Percentiles rank a stretch among this genome's conserved stretches.
Conservation (phyloP, 1,140 invertebrate genomes). For the Radopholus similis region DNA sequence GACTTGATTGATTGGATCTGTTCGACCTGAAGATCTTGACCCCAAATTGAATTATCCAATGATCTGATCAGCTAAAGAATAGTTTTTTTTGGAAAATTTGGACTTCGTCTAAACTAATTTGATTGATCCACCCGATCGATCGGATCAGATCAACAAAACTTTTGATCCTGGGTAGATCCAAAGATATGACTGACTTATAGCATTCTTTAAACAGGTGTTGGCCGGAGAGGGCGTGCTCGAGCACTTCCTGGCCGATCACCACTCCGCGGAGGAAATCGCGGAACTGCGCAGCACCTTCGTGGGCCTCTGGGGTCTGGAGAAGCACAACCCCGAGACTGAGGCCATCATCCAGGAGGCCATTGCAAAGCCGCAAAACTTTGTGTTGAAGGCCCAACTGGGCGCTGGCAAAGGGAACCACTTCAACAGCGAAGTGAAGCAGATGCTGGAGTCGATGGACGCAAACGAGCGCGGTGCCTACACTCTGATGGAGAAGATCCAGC, state of each 20-base stretch:
- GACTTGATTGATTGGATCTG: too few species aligned
- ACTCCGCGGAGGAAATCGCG: not conserved
- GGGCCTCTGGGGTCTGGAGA: conserved; percentile 9
- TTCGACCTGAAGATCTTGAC: too few species aligned
- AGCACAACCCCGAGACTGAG: not conserved
- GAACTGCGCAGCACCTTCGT: conserved; percentile 4
- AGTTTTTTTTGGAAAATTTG: too few species aligned
- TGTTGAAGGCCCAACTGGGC: not conserved
- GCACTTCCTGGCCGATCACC: not conserved
- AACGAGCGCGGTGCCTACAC: conserved; percentile 8
- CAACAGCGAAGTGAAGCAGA: not conserved
- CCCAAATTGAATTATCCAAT: too few species aligned
- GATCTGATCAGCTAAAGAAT: too few species aligned
- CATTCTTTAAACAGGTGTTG: too few species aligned
- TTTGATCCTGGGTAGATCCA: too few species aligned
- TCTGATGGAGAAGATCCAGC: not conserved
- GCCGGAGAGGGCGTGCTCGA: not conserved
- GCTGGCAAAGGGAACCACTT: not conserved
- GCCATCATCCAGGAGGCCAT: conserved; percentile 3
- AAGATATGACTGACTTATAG: too few species aligned
- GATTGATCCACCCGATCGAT: too few species aligned
- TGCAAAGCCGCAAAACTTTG: not conserved
- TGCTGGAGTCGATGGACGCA: conserved; percentile 2
- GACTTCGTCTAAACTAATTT: too few species aligned
- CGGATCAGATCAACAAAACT: too few species aligned